Conservation (phyloP, 2,888 invertebrate genomes). For the Eupithecia subumbrata region DNA sequence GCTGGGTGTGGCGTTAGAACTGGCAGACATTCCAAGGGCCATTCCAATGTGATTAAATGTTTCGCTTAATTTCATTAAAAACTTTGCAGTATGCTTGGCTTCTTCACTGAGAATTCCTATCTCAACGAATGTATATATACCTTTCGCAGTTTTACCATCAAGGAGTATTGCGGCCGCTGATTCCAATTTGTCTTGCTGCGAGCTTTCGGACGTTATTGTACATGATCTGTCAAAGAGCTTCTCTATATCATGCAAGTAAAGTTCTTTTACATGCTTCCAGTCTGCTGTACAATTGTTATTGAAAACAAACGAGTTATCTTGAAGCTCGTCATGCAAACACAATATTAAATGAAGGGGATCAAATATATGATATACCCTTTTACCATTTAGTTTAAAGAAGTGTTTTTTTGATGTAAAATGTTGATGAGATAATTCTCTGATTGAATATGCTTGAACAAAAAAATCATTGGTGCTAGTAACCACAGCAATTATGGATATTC, state of each 20-base stretch:
- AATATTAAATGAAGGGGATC: conserved; percentile 21
- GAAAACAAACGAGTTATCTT: conserved; percentile 1
- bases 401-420: background rate
- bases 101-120: background rate
- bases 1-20: background rate
- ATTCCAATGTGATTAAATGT: background rate
- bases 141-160: background rate
- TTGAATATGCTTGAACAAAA: background rate
- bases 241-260: background rate
- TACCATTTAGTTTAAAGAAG: conserved; percentile 35
- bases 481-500: background rate
- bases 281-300: background rate
- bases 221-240: background rate
- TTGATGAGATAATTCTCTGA: background rate
- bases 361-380: conserved; percentile 13
- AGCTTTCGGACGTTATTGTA: background rate
- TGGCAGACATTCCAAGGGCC: background rate
- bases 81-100: background rate
- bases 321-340: conserved; percentile 21
- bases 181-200: background rate
- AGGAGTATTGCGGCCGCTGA: background rate
- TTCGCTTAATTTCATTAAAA: background rate
- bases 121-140: background rate
- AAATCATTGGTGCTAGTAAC: background rate
- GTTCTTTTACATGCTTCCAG: background rate